Base-by-base conservation (phyloP, 2,113 vertebrate species). In the Dendropsophus ebraccatus region DNA sequence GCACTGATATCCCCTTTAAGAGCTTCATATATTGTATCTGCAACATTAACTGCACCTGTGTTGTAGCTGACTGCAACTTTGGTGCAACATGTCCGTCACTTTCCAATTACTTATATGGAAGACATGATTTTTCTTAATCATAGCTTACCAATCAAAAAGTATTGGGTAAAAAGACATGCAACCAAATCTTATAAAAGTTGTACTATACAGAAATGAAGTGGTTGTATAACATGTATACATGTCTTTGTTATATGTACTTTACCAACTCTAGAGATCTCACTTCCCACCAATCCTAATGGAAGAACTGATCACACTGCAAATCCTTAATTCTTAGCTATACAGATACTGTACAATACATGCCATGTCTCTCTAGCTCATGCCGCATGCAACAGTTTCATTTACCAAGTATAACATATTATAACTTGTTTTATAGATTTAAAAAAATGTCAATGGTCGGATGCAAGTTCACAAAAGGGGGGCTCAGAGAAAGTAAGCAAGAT, bases 201-300 rank as follows among this genome's bases (percentile, higher is more conserved):
- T 60, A 25, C 7, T 60, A 60, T 23, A 60, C n/a, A 58, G 54
- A n/a, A 23, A 25, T 23, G 25, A 60, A 60, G 23, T 25, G 21
- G 21, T 23, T 58, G 23, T n/a, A 41, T 8, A 41, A 41, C 41
- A n/a, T 41, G 23, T 4, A 0, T 2, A 47, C 1, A 12, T 12
- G 11, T 47, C n/a, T 74, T 50, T 28, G 25, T 49, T 25, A 28
- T 1, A 12, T 50, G 13, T 12, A 50, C 49, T 23, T 13, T 23
- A 35, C 30, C 10, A 19, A 17, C 47, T 50, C 23, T 25, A 50
- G 73, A 50, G 73, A 49, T 50, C 47, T 50, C 73, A 32, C 25
- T 69, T 49, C 67, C 41, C 81, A 83, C 50, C 67, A 58, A 56
- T 54, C 81, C 81, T 69, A 83, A 73, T 75, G 50, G 52, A 75